Percentiles rank a stretch among this genome's conserved stretches.
phyloP scores from a whole-genome alignment of 2,797 vertebrate genomes.

The Tokudaia muenninki region DNA sequence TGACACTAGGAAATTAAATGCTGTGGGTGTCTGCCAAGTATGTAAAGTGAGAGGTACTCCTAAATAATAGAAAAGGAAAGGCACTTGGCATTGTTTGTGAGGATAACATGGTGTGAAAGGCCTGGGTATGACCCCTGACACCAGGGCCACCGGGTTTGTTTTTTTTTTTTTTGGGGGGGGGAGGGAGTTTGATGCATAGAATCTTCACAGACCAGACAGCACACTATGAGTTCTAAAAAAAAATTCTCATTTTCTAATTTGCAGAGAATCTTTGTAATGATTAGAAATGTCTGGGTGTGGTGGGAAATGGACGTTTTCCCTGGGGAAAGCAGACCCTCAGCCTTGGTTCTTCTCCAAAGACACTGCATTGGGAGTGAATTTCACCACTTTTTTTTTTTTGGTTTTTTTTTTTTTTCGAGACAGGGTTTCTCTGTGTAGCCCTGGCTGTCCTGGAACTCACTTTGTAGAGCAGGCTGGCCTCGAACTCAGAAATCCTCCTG shows the following conservation, averaged over 20 bases:
- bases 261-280: neutral
- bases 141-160: neutral
- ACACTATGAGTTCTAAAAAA: neutral
- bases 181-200: neutral
- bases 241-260: neutral
- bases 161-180: neutral
- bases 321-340: neutral
- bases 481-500: too few species aligned
- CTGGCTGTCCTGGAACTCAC: too few species aligned
- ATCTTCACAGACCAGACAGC: neutral
- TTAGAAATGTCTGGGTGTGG: neutral
- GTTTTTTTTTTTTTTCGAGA: too few species aligned
- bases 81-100: neutral
- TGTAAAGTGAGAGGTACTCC: neutral
- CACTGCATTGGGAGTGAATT: neutral
- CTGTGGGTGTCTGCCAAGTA: neutral
- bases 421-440: too few species aligned
- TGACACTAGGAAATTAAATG: neutral
- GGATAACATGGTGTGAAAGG: neutral
- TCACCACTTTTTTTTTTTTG: neutral
- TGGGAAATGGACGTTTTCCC: neutral
- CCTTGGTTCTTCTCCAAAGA: neutral
- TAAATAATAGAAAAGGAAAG: neutral
- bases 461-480: too few species aligned
- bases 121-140: fast-evolving